Base-by-base conservation (phyloP, 64 coral and sea anemone species). In the Stylophora pistillata region DNA sequence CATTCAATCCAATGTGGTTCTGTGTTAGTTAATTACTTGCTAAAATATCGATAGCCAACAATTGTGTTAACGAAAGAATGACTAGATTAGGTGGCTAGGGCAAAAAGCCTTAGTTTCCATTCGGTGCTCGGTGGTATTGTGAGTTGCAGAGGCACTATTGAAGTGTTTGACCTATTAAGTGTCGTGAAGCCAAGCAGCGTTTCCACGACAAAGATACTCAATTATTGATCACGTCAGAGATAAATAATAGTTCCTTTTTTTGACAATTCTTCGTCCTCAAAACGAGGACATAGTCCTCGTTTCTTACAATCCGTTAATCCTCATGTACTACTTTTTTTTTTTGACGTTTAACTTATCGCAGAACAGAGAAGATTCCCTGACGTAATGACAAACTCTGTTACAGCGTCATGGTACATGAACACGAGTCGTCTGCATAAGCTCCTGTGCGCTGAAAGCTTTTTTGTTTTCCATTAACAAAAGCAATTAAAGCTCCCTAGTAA, bases 231-330 rank as follows among this genome's bases (percentile, higher is more conserved):
- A 68, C 9, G 5, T n/a, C 9, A 11, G 23, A n/a, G 23, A 68
- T 10, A n/a, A 68, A 64, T 23, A 17, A 12, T 25, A 26, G 64
- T 2, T 68, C 23, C 11, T 11, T 68, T 68, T 33, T 76, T 10
- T 52, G 53, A 76, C 31, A 23, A 47, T 4, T 47, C 37, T n/a
- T n/a, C n/a, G 73, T 47, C 31, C 14, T 17, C 23, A 3, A 53
- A 7, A 76, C 23, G 20, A 26, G 28, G 53, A 78, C 25, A 13
- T 69, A n/a, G 23, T 17, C 16, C 33, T 84, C 16, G 60, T 54
- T 52, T 34, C 14, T 53, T n/a, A 84, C 31, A 70, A 64, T 52
- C 53, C 60, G 58, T 11, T 65, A 64, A 82, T 82, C 79, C 59
- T 61, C 37, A n/a, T 25, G 64, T 27, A 7, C 26, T 5, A 68